phyloP scores from a whole-genome alignment of 37 sponge, comb jelly and placozoan species.

The Haliclona indistincta region DNA sequence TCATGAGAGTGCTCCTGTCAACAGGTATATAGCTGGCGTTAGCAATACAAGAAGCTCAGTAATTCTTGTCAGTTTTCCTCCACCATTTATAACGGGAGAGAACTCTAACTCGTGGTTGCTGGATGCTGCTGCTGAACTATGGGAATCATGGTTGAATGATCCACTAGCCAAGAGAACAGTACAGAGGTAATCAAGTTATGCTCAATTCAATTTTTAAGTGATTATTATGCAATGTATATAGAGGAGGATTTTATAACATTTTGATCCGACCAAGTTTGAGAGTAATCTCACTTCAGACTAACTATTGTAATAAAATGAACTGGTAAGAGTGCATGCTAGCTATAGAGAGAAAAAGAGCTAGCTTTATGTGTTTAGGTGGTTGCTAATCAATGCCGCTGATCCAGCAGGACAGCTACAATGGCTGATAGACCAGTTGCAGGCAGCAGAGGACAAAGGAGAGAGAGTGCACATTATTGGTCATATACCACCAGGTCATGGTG shows the following conservation, averaged over 20 bases:
- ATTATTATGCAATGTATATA: neutral
- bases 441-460: constrained; percentile 81
- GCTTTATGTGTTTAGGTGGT: constrained; percentile 54
- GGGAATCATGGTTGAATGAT: constrained; percentile 82
- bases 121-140: constrained; percentile 59
- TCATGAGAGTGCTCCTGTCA: constrained; percentile 92
- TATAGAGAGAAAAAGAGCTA: neutral
- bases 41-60: neutral
- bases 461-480: constrained; percentile 98
- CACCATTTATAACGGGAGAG: constrained; percentile 74
- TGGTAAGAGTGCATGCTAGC: constrained; percentile 30
- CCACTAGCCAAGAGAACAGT: constrained; percentile 45
- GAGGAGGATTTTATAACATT: constrained; percentile 82
- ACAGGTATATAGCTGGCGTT: constrained; percentile 52
- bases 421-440: constrained; percentile 79
- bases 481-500: constrained; percentile 60
- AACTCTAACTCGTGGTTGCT: constrained; percentile 86
- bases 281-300: constrained; percentile 88
- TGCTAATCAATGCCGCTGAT: constrained; percentile 87
- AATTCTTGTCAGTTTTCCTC: constrained; percentile 78
- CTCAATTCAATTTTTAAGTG: neutral
- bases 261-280: constrained; percentile 56
- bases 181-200: constrained; percentile 12
- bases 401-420: constrained; percentile 91
- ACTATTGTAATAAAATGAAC: constrained; percentile 79